These are phyloP conservation scores for Lasioglossum leucozonium DNA, from an alignment of 2,888 invertebrate species.

Conservation along the genomic window DNA sequence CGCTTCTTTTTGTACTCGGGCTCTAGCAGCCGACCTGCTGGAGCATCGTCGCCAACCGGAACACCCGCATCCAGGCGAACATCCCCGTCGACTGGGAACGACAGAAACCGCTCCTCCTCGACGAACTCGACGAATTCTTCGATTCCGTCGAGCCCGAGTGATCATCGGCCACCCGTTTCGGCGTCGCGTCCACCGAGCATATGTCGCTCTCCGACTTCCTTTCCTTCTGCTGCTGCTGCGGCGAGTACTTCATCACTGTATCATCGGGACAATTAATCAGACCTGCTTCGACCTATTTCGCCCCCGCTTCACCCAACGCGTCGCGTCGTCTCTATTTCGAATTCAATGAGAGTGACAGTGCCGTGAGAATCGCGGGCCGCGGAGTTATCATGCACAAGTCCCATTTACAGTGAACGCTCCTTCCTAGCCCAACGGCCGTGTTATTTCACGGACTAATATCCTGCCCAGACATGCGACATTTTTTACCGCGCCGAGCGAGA, in stretches of 20 bases:
- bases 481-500: too few species aligned
- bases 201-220: conserved; percentile 82
- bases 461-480: too few species aligned
- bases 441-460: too few species aligned
- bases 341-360: conserved; percentile 13
- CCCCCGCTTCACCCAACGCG: background rate
- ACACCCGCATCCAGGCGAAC: conserved; percentile 84
- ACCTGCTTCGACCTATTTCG: background rate
- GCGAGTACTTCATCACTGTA: conserved; percentile 82
- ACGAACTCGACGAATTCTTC: conserved; percentile 71
- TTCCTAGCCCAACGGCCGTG: too few species aligned
- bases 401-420: too few species aligned
- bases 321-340: background rate
- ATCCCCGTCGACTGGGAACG: conserved; percentile 79
- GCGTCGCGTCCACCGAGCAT: conserved; percentile 77
- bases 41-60: conserved; percentile 81
- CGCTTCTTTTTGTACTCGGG: conserved; percentile 25
- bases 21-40: conserved; percentile 82
- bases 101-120: conserved; percentile 69
- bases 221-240: conserved; percentile 82
- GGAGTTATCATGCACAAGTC: background rate
- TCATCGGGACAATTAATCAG: conserved; percentile 33
- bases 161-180: conserved; percentile 70
- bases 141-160: conserved; percentile 66
- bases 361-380: conserved; percentile 14